phyloP scores from a whole-genome alignment of 37 sponge, comb jelly and placozoan species.

The Hexactinellida sp. region DNA sequence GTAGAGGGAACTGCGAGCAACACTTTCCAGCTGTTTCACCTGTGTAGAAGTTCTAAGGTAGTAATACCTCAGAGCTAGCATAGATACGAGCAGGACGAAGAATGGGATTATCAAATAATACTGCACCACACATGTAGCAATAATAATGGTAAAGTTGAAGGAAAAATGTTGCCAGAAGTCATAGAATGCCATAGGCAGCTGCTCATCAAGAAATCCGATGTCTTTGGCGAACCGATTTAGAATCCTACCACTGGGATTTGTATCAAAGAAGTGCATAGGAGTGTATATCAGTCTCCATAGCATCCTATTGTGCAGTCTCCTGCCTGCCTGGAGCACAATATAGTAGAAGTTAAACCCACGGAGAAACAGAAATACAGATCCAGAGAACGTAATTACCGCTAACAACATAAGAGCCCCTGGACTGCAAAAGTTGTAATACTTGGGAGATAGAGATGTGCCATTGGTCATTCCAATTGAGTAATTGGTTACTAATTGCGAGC shows the following conservation, averaged over 20 bases:
- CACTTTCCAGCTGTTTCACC: conserved; percentile 35
- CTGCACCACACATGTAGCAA: neutral
- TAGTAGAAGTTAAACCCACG: conserved; percentile 1
- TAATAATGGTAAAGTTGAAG: neutral
- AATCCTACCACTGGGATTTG: conserved; percentile 32
- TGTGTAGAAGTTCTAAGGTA: conserved; percentile 43
- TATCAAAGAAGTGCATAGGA: conserved; percentile 36
- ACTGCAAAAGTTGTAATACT: neutral
- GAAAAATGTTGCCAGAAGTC: neutral
- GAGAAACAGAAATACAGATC: neutral
- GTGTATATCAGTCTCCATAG: conserved; percentile 31
- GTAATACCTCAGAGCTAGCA: neutral
- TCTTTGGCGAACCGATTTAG: conserved; percentile 39
- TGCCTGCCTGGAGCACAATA: neutral
- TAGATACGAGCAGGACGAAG: conserved; percentile 15
- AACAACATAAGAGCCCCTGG: neutral
- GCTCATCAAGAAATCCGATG: conserved; percentile 28
- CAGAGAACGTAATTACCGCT: neutral
- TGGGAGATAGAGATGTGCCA: neutral
- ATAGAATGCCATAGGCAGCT: conserved; percentile 19
- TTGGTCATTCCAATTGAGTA: neutral
- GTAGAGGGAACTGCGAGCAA: conserved; percentile 33
- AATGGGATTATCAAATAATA: conserved; percentile 19
- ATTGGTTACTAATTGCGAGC: neutral
- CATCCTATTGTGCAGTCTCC: conserved; percentile 25